These are phyloP conservation scores for Diorhabda carinulata DNA, from an alignment of 1,140 invertebrate species.

Conservation along the genomic window DNA sequence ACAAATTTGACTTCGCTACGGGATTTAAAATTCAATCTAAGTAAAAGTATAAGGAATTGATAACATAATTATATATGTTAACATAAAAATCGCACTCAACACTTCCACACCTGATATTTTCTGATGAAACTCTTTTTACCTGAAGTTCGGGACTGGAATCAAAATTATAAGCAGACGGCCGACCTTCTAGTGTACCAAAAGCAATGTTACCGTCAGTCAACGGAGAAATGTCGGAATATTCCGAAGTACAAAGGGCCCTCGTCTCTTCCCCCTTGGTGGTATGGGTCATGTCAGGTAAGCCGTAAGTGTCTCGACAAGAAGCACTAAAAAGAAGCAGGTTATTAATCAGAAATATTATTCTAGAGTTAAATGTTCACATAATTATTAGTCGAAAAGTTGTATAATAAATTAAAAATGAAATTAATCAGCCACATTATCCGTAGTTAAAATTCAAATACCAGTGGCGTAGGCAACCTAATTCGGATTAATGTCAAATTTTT, in stretches of 20 bases:
- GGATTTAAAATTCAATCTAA: background rate
- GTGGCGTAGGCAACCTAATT: too few species aligned
- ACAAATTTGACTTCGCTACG: background rate
- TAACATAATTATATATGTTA: background rate
- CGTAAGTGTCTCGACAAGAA: conserved; percentile 86
- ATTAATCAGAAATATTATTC: background rate
- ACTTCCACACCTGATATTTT: background rate
- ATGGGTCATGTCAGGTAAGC: conserved; percentile 69
- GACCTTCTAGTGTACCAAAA: conserved; percentile 92
- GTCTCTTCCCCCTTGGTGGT: conserved; percentile 74
- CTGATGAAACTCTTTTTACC: conserved; percentile 49
- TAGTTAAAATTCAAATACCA: too few species aligned
- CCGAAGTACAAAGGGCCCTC: conserved; percentile 88
- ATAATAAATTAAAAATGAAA: too few species aligned
- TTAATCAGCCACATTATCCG: too few species aligned
- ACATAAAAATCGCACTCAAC: background rate
- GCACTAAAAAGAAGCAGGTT: conserved; percentile 56
- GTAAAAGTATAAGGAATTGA: background rate
- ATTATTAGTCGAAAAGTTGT: too few species aligned
- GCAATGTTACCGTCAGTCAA: conserved; percentile 92
- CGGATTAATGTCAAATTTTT: too few species aligned
- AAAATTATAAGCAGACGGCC: conserved; percentile 88
- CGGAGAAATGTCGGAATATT: conserved; percentile 97
- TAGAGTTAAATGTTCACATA: too few species aligned
- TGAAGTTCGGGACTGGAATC: conserved; percentile 85